A percentile compares a stretch with the other conserved stretches of the same genome.
phyloP scores from a whole-genome alignment of 2,888 invertebrate species.

The Endotricha flammealis region DNA sequence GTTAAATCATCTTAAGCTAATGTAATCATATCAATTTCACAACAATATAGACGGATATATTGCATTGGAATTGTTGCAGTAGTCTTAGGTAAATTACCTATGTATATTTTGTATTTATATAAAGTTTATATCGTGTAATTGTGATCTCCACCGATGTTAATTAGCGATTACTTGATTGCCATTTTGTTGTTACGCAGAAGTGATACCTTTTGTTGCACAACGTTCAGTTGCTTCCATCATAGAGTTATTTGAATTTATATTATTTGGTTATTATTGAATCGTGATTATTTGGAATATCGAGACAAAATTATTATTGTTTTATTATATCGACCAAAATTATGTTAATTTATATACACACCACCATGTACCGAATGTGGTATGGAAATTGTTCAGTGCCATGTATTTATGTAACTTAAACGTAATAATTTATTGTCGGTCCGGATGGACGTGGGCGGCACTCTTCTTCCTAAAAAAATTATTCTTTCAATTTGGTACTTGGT shows the following conservation, averaged over 20 bases:
- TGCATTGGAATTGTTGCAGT: slow-evolving; percentile 70
- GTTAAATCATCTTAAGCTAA: slow-evolving; percentile 60
- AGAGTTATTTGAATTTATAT: slow-evolving; percentile 57
- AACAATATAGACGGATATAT: slow-evolving; percentile 70
- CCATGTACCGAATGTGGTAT: slow-evolving; percentile 61
- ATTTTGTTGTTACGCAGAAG: slow-evolving; percentile 68
- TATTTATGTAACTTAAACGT: slow-evolving; percentile 70
- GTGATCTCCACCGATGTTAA: slow-evolving; percentile 78
- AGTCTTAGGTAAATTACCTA: slow-evolving; percentile 66
- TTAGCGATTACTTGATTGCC: slow-evolving; percentile 74
- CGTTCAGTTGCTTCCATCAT: slow-evolving; percentile 71
- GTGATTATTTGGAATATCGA: slow-evolving; percentile 55
- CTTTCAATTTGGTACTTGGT: slow-evolving; percentile 68
- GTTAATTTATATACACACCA: slow-evolving; percentile 49
- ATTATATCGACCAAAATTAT: slow-evolving; percentile 52
- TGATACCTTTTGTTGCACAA: slow-evolving; percentile 53
- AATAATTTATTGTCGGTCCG: slow-evolving; percentile 57
- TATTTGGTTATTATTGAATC: slow-evolving; percentile 55
- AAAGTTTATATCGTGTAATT: slow-evolving; percentile 67
- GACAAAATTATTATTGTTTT: slow-evolving; percentile 54
- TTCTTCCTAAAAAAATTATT: slow-evolving; percentile 58
- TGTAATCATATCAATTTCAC: slow-evolving; percentile 68
- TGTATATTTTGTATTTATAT: slow-evolving; percentile 78
- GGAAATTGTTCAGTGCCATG: slow-evolving; percentile 74
- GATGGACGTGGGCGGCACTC: slow-evolving; percentile 47